Percentiles rank a stretch among this genome's conserved stretches.
These are phyloP conservation scores for Lathamus discolor DNA, from an alignment of 2,113 vertebrate genomes.

Conservation along the genomic window DNA sequence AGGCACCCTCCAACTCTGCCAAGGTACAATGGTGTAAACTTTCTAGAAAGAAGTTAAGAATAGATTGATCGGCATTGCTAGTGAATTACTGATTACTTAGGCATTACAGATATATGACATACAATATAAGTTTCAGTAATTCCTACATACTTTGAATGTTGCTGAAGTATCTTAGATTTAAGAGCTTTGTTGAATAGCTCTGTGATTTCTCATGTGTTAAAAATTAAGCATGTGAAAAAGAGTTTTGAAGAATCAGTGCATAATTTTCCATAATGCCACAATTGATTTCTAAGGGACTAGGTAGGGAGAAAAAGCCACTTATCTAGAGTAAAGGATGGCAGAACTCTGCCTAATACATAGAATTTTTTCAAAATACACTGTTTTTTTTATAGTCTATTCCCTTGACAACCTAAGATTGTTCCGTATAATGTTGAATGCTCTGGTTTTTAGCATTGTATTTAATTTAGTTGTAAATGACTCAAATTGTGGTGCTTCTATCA, in stretches of 20 bases:
- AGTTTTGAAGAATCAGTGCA: constrained; percentile 7
- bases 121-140: not conserved
- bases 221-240: not conserved
- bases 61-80: not conserved
- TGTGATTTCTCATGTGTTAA: not conserved
- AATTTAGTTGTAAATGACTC: constrained; percentile 34
- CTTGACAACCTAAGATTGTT: not conserved
- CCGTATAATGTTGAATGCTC: not conserved
- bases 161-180: not conserved
- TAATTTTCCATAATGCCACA: constrained; percentile 16
- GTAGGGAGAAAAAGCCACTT: not conserved
- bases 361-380: constrained; percentile 4
- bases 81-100: not conserved
- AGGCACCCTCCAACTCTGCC: not conserved
- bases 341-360: constrained; percentile 12
- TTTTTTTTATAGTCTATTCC: not conserved
- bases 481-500: constrained; percentile 15
- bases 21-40: not conserved
- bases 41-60: not conserved
- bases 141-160: not conserved
- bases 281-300: constrained; percentile 1
- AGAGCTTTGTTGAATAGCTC: not conserved
- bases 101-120: not conserved
- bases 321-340: not conserved
- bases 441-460: not conserved